A percentile compares a stretch with the other conserved stretches of the same genome.
Evolutionary conservation across 1,140 invertebrate species (phyloP).

Genomic region (Diachasma alloeum): DNA sequence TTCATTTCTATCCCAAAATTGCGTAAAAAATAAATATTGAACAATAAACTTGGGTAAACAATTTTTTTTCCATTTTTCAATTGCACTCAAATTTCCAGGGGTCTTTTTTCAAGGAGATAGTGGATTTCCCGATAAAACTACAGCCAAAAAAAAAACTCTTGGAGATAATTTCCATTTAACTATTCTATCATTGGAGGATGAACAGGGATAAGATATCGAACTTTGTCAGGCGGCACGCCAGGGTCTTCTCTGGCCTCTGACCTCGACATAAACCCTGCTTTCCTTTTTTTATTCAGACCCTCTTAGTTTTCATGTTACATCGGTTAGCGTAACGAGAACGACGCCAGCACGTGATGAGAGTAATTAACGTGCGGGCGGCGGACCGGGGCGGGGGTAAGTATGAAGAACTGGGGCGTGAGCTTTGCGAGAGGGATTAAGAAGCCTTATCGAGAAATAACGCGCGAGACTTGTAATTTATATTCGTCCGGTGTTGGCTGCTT

Average conservation of each 20-base stretch:
- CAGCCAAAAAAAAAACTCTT: too few species aligned
- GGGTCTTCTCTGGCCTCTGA: slow-evolving; percentile 51
- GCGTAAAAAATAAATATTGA: too few species aligned
- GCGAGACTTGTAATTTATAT: slow-evolving; percentile 52
- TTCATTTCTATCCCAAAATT: too few species aligned
- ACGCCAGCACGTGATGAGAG: slow-evolving; percentile 47
- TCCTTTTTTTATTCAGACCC: slow-evolving; percentile 16
- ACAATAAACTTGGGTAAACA: too few species aligned
- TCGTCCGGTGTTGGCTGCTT: slow-evolving; percentile 26
- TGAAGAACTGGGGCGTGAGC: slow-evolving; percentile 54
- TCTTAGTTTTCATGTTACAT: neutral
- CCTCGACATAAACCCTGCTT: slow-evolving; percentile 26
- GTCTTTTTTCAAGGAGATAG: too few species aligned
- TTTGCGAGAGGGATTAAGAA: slow-evolving; percentile 58
- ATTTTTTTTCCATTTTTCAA: too few species aligned
- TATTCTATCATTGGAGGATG: neutral
- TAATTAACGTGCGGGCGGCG: slow-evolving; percentile 45
- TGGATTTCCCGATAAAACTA: too few species aligned
- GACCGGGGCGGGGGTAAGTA: slow-evolving; percentile 30
- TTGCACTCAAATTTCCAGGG: too few species aligned
- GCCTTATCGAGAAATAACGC: slow-evolving; percentile 46
- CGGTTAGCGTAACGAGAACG: slow-evolving; percentile 22
- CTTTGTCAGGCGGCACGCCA: slow-evolving; percentile 33
- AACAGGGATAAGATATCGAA: neutral
- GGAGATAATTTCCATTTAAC: too few species aligned